Conservation (phyloP, 2,797 vertebrate species). For the Notamacropus eugenii region DNA sequence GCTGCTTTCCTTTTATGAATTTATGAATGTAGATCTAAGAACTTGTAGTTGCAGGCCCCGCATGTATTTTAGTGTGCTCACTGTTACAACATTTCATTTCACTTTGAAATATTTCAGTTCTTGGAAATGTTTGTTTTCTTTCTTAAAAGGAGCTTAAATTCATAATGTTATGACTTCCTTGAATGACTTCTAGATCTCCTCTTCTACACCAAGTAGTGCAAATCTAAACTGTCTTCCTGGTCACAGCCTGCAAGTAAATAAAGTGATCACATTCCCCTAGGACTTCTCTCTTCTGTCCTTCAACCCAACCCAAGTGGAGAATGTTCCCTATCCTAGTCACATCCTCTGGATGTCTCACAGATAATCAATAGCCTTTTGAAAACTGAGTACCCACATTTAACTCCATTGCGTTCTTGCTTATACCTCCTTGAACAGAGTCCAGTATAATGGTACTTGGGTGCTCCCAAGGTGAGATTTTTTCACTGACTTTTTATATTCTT, state of each 20-base stretch:
- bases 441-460: not conserved
- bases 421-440: not conserved
- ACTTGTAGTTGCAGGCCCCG: too few species aligned
- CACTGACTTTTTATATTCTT: not conserved
- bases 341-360: not conserved
- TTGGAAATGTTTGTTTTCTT: not conserved
- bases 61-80: too few species aligned
- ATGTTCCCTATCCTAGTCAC: not conserved
- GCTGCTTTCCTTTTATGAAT: too few species aligned
- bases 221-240: not conserved
- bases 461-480: not conserved
- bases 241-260: not conserved
- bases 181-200: not conserved
- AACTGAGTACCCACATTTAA: not conserved
- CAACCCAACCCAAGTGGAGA: not conserved
- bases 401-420: not conserved
- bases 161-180: not conserved
- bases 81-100: not conserved
- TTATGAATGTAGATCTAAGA: too few species aligned
- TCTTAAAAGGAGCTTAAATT: not conserved
- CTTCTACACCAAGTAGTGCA: not conserved
- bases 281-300: not conserved
- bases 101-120: not conserved
- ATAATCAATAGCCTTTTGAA: not conserved
- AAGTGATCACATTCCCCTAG: not conserved